Conservation (phyloP, 2,113 vertebrate species). For the Ahaetulla prasina region DNA sequence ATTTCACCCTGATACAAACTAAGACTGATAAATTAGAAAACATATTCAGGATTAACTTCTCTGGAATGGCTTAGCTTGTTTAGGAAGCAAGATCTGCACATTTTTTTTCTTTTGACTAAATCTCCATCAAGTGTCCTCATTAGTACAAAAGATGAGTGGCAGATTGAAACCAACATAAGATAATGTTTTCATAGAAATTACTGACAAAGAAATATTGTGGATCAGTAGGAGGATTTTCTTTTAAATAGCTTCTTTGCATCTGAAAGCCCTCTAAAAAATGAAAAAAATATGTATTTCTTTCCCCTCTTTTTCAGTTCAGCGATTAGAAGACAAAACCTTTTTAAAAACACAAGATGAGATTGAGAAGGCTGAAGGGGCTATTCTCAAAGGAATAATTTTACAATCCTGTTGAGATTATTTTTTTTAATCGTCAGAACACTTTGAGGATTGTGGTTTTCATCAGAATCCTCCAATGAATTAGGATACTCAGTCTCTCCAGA, state of each 20-base stretch:
- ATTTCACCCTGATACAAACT: background rate
- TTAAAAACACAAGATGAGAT: background rate
- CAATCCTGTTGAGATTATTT: background rate
- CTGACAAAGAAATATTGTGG: background rate
- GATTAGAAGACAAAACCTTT: background rate
- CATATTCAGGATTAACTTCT: background rate
- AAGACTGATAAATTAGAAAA: constrained; percentile 4
- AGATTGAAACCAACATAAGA: background rate
- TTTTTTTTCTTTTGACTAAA: background rate
- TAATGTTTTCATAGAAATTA: constrained; percentile 18
- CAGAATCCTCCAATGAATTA: background rate
- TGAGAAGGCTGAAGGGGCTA: background rate
- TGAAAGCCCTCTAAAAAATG: constrained; percentile 1
- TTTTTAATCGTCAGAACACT: background rate
- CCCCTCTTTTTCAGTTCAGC: background rate
- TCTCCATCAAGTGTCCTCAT: background rate
- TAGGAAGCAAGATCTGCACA: background rate
- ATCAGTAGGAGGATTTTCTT: background rate
- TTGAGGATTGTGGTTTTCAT: background rate
- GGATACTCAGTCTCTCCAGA: background rate
- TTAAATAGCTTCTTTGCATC: background rate
- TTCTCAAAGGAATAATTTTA: background rate
- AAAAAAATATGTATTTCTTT: background rate
- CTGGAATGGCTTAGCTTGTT: background rate
- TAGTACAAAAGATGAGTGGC: constrained; percentile 7